Base-by-base conservation (phyloP, 2,113 vertebrate genomes). In the Sturnira hondurensis region DNA sequence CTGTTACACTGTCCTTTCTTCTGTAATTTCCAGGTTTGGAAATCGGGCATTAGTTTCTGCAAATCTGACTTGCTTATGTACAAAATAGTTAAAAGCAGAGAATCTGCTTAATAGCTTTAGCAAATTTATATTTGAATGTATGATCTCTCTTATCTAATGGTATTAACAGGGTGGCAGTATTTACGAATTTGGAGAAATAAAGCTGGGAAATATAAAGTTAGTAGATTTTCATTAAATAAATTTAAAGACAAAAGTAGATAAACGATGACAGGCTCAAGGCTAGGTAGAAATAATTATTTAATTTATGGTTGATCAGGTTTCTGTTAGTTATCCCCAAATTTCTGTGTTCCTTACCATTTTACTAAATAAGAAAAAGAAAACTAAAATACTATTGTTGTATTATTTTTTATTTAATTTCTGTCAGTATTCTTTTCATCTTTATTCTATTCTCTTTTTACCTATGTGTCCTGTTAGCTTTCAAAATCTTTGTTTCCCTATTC, bases 111-210 rank as follows among this genome's bases (percentile, higher is more conserved):
- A 43, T 26, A 63, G 70, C 6, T 41, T 70, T 73, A 33, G 12
- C 70, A 78, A 22, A 41, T 82, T 71, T 73, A 43, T 90, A 70
- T 56, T 17, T 74, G 38, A 74, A 45, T 76, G 50, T 88, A 31
- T 71, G 68, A 56, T 80, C 19, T 11, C 61, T 58, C 22, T 22
- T 82, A 68, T 61, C 47, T 78, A 73, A 4, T 16, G 52, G 15
- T 36, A 63, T 95, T 95, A 74, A 65, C 73, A 77, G 70, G 77
- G 67, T 86, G 82, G 68, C 71, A 93, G 31, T 83, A 15, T 96
- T 90, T 93, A 47, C n/a, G 65, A 92, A 50, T 81, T 81, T 81
- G 38, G 26, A 84, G 36, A 14, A 71, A 24, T 80, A 81, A 54
- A 38, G 15, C 15, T 68, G 36, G 10, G 22, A 68, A 45, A 56